Evolutionary conservation across 2,113 vertebrate genomes (phyloP), one percentile per base, ranked within the genome.

Genomic region (Petaurus breviceps): DNA sequence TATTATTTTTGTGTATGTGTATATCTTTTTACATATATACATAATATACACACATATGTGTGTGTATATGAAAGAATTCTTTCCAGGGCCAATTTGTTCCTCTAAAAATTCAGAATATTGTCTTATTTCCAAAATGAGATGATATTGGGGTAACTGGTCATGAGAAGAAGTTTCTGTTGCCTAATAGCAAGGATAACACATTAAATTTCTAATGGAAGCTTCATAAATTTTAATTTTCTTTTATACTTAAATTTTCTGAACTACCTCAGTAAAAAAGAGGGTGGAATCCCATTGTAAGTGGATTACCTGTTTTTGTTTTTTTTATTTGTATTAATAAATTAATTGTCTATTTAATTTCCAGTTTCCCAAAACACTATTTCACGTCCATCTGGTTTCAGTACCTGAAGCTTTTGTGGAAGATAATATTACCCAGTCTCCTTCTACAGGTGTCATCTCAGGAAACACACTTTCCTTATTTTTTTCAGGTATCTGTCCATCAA

Each of bases 391-490:
- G 90, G 90, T 96, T 90, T 94, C 97, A 92, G 92, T 94, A 99
- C 99, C 99, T 98, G 99, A 99, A 3, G 99, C 99, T 95, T 99
- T 99, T 97, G 99, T 99, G 51, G 99, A 99, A 2, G 99, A 98
- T 84, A 99, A 95, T 47, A 99, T 98, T 93, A 99, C 99, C 99
- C 99, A 99, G 93, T 99, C 99, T 95, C 99, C 99, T 90, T 99
- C 99, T 11, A 98, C 97, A 10, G 99, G 99, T 0, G 99, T 99
- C 92, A 98, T 98, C 84, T 99, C 99, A 31, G 99, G 97, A 92
- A 99, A 98, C 91, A 99, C 97, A 95, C 97, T 97, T 94, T 99
- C 99, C 49, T 98, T 98, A n/a, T 98, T 98, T 96, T 98, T 99
- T n/a, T 98, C 98, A 57, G 98, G 97, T 28, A 97, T 68, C 2